Evolutionary conservation across 2,888 invertebrate species (phyloP), one percentile per base, ranked within the genome.

Genomic region (Pecten maximus): DNA sequence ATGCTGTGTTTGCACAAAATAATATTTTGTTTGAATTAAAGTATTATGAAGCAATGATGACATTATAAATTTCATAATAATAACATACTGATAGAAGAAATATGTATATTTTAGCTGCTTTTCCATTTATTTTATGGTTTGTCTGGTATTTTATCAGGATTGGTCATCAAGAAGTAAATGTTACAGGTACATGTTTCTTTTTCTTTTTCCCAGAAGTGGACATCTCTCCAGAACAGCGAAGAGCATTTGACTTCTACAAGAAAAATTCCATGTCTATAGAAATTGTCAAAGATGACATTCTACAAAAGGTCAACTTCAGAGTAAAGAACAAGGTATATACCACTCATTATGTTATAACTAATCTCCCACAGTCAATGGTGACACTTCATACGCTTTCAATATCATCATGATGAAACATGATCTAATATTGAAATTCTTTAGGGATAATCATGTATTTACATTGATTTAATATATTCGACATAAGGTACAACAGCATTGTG

Each of bases 281-380:
- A 91, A 94, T 97, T 23, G 94, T 96, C 40, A 97, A 97, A 91
- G 96, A 96, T 88, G 96, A 96, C 91, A 93, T 95, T 74, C 93
- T 97, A 28, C 97, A 97, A 92, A 96, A 96, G 92, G 96, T 96
- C 89, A 96, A 96, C 94, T 97, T 96, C 93, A 92, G 96, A 39
- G 96, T 97, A 39, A 96, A 95, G 91, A 96, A 96, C 93, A 97
- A 96, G 95, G 97, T 96, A 91, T 60, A 74, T 60, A 23, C 23
- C 15, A 40, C 15, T 35, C 23, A 28, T 0, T 48, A 28, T 44
- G 23, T 86, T 16, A n/a, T n/a, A n/a, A n/a, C n/a, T n/a, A n/a
- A n/a, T n/a, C n/a, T n/a, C n/a, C n/a, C n/a, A n/a, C n/a, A n/a
- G n/a, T n/a, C n/a, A n/a, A n/a, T 40, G n/a, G 16, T 87, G 87